These are phyloP conservation scores for Mechanitis mazaeus DNA, from an alignment of 2,888 invertebrate genomes.

Conservation along the genomic window DNA sequence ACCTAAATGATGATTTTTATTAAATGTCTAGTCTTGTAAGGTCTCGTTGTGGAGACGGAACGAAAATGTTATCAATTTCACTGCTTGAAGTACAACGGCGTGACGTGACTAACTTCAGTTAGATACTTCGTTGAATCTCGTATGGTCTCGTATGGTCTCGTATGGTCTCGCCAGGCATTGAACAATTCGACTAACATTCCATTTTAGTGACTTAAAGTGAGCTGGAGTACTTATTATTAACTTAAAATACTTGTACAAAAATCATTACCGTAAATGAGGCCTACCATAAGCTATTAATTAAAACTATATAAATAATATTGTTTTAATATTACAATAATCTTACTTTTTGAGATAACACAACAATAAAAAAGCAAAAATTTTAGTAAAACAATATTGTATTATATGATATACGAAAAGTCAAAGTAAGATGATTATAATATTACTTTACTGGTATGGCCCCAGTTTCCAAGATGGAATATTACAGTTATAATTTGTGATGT, in stretches of 20 bases:
- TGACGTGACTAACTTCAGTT: constrained; percentile 5
- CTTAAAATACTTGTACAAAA: constrained; percentile 42
- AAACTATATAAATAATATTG: no score
- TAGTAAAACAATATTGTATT: no score
- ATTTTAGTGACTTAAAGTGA: constrained; percentile 72
- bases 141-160: constrained; percentile 15
- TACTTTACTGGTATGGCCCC: no score
- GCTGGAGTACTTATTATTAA: constrained; percentile 67
- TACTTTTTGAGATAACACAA: constrained; percentile 23
- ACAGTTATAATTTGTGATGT: background rate
- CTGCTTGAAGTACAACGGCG: constrained; percentile 10
- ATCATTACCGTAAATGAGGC: constrained; percentile 24
- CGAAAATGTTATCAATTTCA: constrained; percentile 8
- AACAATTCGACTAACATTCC: constrained; percentile 62
- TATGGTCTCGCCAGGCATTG: constrained; percentile 33
- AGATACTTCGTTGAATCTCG: constrained; percentile 33
- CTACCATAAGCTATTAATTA: no score
- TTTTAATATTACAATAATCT: constrained; percentile 15
- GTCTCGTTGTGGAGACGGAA: constrained; percentile 45
- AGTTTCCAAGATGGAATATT: background rate
- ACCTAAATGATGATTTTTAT: constrained; percentile 59
- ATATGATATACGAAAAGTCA: no score
- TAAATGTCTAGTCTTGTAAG: constrained; percentile 65
- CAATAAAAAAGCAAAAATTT: no score
- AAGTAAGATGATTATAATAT: no score